phyloP scores from a whole-genome alignment of 1,140 invertebrate species.

The Drosophila sechellia region DNA sequence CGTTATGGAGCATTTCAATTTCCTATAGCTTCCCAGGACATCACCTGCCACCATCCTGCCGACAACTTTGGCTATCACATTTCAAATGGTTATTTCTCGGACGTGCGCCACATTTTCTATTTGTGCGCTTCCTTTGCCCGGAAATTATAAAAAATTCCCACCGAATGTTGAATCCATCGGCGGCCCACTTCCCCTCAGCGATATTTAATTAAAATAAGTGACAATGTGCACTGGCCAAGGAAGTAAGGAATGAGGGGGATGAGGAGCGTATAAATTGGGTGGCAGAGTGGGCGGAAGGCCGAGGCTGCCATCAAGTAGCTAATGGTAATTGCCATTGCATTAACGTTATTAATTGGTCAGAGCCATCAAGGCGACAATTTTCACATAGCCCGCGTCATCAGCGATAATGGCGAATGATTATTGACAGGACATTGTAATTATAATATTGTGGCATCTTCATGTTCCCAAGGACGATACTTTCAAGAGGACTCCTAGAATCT shows the following conservation, averaged over 20 bases:
- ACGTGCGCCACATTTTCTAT: conserved; percentile 51
- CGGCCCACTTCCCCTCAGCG: conserved; percentile 23
- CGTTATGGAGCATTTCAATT: conserved; percentile 69
- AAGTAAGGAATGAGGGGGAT: background rate
- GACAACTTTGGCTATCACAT: conserved; percentile 59
- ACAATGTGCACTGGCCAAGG: conserved; percentile 44
- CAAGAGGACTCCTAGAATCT: background rate
- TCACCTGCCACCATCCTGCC: conserved; percentile 10
- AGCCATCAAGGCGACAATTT: conserved; percentile 40
- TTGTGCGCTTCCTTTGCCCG: conserved; percentile 67
- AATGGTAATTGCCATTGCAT: conserved; percentile 81
- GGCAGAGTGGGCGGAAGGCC: background rate
- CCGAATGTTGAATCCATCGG: conserved; percentile 19
- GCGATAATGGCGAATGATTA: conserved; percentile 50
- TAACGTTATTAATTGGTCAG: conserved; percentile 73
- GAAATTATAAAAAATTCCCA: conserved; percentile 69
- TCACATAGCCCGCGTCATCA: conserved; percentile 52
- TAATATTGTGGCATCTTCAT: conserved; percentile 45
- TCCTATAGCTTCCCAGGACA: conserved; percentile 48
- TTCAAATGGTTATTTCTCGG: conserved; percentile 57
- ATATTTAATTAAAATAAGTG: conserved; percentile 80
- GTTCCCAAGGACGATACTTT: background rate
- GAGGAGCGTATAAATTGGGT: background rate
- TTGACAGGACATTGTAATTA: conserved; percentile 56
- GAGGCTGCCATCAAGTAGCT: conserved; percentile 45